Percentiles rank a stretch among this genome's conserved stretches.
Evolutionary conservation across 2,113 vertebrate species (phyloP).

Genomic region (Dipodomys ordii): DNA sequence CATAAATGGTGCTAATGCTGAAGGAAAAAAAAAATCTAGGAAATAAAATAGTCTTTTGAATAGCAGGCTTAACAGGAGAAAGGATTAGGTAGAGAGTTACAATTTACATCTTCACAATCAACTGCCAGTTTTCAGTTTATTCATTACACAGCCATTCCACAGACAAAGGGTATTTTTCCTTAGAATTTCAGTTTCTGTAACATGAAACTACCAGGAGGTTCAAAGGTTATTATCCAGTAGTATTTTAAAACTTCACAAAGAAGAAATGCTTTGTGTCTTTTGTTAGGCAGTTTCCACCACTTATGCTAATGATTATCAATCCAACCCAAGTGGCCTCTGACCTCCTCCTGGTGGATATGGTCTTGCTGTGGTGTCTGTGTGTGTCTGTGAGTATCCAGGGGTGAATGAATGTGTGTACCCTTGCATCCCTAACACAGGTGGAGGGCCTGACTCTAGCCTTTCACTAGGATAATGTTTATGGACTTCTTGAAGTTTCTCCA

Average conservation of each 20-base stretch:
- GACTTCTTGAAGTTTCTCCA: background rate
- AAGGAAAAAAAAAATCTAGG: conserved; percentile 63
- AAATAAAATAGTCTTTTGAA: conserved; percentile 78
- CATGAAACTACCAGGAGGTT: conserved; percentile 30
- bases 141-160: conserved; percentile 58
- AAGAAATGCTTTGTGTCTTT: background rate
- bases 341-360: background rate
- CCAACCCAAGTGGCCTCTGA: background rate
- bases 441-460: background rate
- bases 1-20: conserved; percentile 72
- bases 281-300: background rate
- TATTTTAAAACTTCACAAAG: background rate
- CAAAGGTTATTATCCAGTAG: rapidly evolving
- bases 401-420: rapidly evolving
- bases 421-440: background rate
- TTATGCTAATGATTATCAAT: background rate
- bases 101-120: conserved; percentile 76
- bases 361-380: background rate
- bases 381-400: rapidly evolving
- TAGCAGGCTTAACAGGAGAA: conserved; percentile 78
- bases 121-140: conserved; percentile 51
- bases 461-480: background rate
- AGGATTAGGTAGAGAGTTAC: conserved; percentile 80
- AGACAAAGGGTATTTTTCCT: conserved; percentile 76
- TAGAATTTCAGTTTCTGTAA: conserved; percentile 72